Evolutionary conservation across 2,797 vertebrate genomes (phyloP), one percentile per base, ranked within the genome.

Genomic region (Labeo calbasu): DNA sequence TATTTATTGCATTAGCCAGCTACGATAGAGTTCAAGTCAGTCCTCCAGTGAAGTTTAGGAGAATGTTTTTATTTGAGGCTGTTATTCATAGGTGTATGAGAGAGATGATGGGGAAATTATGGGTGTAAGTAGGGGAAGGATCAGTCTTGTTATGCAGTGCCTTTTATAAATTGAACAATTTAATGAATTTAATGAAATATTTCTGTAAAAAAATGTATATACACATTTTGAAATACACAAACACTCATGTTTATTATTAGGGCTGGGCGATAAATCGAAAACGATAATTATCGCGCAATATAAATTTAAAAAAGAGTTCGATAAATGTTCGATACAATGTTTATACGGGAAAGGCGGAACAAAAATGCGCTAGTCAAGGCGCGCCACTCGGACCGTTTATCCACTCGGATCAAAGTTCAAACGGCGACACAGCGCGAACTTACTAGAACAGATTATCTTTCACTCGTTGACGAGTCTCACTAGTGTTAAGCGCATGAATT

Each of bases 1-100:
- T 84, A 86, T 89, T 88, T 88, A 87, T 88, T 87, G 75, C 43
- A 77, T 87, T 79, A 84, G 75, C 82, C 63, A 68, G 59, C 75
- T 36, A 23, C 55, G 75, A 66, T 84, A 46, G 28, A 63, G 85
- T 83, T 86, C 83, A 79, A 51, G 84, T 88, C 83, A 82, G 79
- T 17, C 73, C 75, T 70, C 72, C 80, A 63, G 68, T 50, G 55
- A 79, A 75, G 75, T 82, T 79, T 84, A 21, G 28, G 43, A 14
- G 75, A 40, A 17, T 28, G 2, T 66, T 51, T 70, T 57, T 79
- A 46, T 36, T 28, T 78, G 19, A 13, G 32, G n/a, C 8, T 53
- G 53, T 73, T 53, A 71, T 53, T 80, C n/a, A 66, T 51, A 10
- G 17, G 46, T n/a, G 3, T 4, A 43, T 59, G 36, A 10, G 21